A percentile compares a stretch with the other conserved stretches of the same genome.
These are phyloP conservation scores for Enteromius mattozi DNA, from an alignment of 2,797 vertebrate species.

Conservation along the genomic window DNA sequence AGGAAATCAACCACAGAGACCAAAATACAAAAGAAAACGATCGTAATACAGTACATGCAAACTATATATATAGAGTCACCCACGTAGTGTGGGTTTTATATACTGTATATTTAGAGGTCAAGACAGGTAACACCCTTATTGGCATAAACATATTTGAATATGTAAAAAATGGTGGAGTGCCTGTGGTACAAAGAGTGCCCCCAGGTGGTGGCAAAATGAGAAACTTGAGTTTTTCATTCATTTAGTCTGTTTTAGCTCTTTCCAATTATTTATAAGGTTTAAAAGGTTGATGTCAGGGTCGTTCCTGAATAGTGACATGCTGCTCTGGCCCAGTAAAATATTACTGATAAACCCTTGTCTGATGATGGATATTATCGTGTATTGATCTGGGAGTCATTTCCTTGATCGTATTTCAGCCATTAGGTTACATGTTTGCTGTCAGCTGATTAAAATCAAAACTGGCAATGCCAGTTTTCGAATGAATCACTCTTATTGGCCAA, in stretches of 20 bases:
- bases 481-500: too few relatives aligned
- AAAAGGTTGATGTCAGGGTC: too few relatives aligned
- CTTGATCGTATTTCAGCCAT: too few relatives aligned
- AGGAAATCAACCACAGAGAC: neutral
- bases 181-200: neutral
- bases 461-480: too few relatives aligned
- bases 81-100: neutral
- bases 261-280: neutral
- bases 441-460: too few relatives aligned
- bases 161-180: neutral
- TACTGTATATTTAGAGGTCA: neutral
- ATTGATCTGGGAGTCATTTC: too few relatives aligned
- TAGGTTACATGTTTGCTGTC: too few relatives aligned
- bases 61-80: neutral
- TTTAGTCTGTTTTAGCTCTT: neutral
- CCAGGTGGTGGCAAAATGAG: too few relatives aligned
- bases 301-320: neutral
- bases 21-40: neutral
- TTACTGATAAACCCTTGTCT: neutral
- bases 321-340: neutral
- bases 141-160: slow-evolving; percentile 28
- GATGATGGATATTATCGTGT: neutral
- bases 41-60: neutral
- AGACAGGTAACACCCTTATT: neutral
- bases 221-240: neutral